These are phyloP conservation scores for Cinclus cinclus DNA, from an alignment of 2,113 vertebrate species.

Conservation along the genomic window DNA sequence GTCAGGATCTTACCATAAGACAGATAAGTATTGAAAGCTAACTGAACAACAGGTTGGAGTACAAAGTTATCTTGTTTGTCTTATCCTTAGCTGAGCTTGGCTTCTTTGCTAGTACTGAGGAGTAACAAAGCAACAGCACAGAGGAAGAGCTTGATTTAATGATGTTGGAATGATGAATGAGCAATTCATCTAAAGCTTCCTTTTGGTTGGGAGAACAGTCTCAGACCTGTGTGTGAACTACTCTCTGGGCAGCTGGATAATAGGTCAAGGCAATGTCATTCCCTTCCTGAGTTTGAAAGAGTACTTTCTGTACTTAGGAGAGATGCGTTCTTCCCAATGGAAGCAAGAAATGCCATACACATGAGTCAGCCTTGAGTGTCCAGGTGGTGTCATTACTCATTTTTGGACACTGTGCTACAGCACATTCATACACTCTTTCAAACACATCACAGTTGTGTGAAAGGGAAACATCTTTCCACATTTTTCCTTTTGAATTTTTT, in stretches of 20 bases:
- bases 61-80: slow-evolving; percentile 79
- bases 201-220: slow-evolving; percentile 73
- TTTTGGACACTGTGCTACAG: slow-evolving; percentile 60
- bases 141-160: slow-evolving; percentile 73
- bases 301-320: slow-evolving; percentile 74
- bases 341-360: slow-evolving; percentile 64
- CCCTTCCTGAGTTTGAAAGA: slow-evolving; percentile 67
- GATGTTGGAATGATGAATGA: slow-evolving; percentile 75
- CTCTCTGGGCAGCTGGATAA: slow-evolving; percentile 76
- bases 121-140: slow-evolving; percentile 71
- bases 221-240: slow-evolving; percentile 75
- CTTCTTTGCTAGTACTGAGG: slow-evolving; percentile 65
- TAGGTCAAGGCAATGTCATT: slow-evolving; percentile 77
- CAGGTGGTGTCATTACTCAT: slow-evolving; percentile 77
- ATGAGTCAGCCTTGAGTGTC: slow-evolving; percentile 73
- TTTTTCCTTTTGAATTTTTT: slow-evolving; percentile 7
- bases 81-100: slow-evolving; percentile 69
- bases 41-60: slow-evolving; percentile 63
- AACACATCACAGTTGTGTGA: neutral
- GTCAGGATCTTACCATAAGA: slow-evolving; percentile 54
- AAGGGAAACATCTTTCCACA: slow-evolving; percentile 29
- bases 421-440: slow-evolving; percentile 48
- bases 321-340: slow-evolving; percentile 65
- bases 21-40: slow-evolving; percentile 71
- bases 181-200: slow-evolving; percentile 76